Conservation (phyloP, 2,888 invertebrate genomes). For the Plagodis dolabraria region DNA sequence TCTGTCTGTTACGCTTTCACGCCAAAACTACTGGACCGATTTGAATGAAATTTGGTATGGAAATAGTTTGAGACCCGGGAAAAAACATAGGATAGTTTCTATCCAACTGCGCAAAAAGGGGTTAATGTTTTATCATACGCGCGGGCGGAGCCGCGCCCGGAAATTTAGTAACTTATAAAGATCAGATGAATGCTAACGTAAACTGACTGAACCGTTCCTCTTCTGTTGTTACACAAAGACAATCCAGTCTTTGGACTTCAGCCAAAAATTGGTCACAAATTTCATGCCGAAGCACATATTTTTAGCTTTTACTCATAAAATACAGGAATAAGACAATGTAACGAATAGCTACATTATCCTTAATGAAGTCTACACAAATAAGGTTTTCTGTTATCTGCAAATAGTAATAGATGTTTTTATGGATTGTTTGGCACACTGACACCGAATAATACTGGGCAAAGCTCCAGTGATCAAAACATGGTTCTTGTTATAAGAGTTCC, state of each 20-base stretch:
- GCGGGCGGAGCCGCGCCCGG: too few species aligned
- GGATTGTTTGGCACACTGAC: constrained; percentile 1
- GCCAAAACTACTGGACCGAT: too few species aligned
- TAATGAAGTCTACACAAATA: constrained; percentile 6
- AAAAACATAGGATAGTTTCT: too few species aligned
- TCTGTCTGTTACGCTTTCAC: too few species aligned
- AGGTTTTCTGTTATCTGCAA: constrained; percentile 3
- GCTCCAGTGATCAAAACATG: background rate
- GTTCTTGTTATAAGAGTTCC: background rate
- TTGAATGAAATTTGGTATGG: too few species aligned
- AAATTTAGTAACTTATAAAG: background rate
- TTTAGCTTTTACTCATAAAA: constrained; percentile 24
- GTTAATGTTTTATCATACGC: too few species aligned
- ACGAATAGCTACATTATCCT: constrained; percentile 11
- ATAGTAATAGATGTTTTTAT: background rate
- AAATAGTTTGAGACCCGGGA: too few species aligned
- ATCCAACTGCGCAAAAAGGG: too few species aligned
- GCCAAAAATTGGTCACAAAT: constrained; percentile 29
- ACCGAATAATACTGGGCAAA: constrained; percentile 3
- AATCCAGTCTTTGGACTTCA: constrained; percentile 28
- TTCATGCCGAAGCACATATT: constrained; percentile 29
- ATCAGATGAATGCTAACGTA: constrained; percentile 6
- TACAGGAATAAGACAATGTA: constrained; percentile 2
- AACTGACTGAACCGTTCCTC: constrained; percentile 19
- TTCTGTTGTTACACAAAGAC: constrained; percentile 25